These are phyloP conservation scores for Tridacna crocea DNA, from an alignment of 2,888 invertebrate species.

Conservation along the genomic window DNA sequence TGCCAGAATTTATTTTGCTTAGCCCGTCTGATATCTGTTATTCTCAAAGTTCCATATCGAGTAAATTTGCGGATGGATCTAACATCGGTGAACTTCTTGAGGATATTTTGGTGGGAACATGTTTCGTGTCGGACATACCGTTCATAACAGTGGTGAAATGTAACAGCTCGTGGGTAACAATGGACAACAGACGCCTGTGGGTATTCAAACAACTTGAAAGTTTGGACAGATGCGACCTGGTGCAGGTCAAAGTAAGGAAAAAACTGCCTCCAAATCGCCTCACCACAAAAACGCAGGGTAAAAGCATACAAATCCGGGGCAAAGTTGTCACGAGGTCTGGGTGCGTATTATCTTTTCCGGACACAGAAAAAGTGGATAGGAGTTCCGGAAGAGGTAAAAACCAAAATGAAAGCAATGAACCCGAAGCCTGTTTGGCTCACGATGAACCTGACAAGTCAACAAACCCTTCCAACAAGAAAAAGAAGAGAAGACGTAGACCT, in stretches of 20 bases:
- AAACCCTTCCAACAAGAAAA: too few species aligned
- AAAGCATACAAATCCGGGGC: constrained; percentile 33
- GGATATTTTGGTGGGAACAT: constrained; percentile 43
- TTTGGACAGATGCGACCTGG: constrained; percentile 20
- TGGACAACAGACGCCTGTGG: constrained; percentile 57
- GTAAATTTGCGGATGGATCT: constrained; percentile 41
- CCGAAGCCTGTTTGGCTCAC: too few species aligned
- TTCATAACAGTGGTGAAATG: constrained; percentile 37
- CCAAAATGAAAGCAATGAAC: background rate
- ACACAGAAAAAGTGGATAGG: background rate
- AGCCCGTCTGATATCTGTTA: constrained; percentile 54
- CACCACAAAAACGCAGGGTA: constrained; percentile 40
- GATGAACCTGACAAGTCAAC: too few species aligned
- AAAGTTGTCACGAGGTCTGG: background rate
- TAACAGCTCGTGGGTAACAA: constrained; percentile 33
- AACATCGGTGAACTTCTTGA: constrained; percentile 41
- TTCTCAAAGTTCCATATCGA: constrained; percentile 46
- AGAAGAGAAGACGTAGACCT: too few species aligned
- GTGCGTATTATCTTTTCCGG: background rate
- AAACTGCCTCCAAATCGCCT: constrained; percentile 32
- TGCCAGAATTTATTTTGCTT: constrained; percentile 20
- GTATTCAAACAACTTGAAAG: constrained; percentile 54
- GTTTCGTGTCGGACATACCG: constrained; percentile 39
- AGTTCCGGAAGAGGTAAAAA: background rate
- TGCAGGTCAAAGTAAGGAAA: constrained; percentile 41